Evolutionary conservation across 30 jellyfish, hydroid and myxozoan genomes (phyloP), one percentile per base, ranked within the genome.

Genomic region (Pelagia noctiluca): DNA sequence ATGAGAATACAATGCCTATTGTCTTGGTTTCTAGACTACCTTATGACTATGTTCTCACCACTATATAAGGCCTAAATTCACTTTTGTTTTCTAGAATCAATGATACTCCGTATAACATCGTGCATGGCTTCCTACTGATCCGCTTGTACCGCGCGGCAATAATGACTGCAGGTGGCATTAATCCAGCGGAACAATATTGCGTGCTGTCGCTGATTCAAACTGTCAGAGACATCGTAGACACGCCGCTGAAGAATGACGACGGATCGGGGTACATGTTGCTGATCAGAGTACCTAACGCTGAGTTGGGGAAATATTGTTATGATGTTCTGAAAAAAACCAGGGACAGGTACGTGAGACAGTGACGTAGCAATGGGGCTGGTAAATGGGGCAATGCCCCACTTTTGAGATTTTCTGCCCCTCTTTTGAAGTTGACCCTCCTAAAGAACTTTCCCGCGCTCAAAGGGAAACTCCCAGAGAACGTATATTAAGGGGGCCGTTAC

Each of bases 151-250:
- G 89, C 35, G 92, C 97, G 16, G 89, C 96, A 8, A 30, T 90
- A 2, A 90, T 90, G 97, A 96, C 84, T 0, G 96, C 89, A 0
- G 97, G 85, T 16, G 97, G 97, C 8, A 42, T 90, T 12, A 90
- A 90, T 48, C 96, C 96, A 12, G 97, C 97, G 18, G 97, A 90
- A 42, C 97, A 95, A 36, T 79, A 90, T 83, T 82, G 96, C 38
- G 96, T 90, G 16, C 74, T 90, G 70, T 90, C 97, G 0, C 75
- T 78, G 4, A 83, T 90, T 3, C 92, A 82, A 35, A 84, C 84
- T 89, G 80, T 89, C 2, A 84, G 92, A 65, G 97, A 90, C 33
- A 82, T 90, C 19, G 90, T 90, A 5, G 97, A 90, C 65, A 78
- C 96, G 5, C 97, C 97, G 29, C 71, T 90, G 70, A 87, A 86